Base-by-base conservation (phyloP, 2,797 vertebrate genomes). In the Micrastur ruficollis region DNA sequence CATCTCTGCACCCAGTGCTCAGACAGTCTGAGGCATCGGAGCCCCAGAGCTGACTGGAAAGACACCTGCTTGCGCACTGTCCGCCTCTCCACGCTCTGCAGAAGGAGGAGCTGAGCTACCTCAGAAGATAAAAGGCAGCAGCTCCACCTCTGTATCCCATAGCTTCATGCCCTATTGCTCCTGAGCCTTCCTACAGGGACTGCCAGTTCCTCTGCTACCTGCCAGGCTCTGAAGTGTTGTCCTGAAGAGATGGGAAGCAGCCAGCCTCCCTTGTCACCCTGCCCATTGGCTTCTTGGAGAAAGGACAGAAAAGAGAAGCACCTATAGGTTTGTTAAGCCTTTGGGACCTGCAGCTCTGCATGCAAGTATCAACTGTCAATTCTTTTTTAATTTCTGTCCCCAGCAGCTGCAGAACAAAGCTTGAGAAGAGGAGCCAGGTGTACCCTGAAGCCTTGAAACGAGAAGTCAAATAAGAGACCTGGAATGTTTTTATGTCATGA, bases 51-150 rank as follows among this genome's bases (percentile, higher is more conserved):
- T 67, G 81, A 67, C 67, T 38, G 75, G 72, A 63, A 72, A 56
- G 81, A 67, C 59, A 86, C 56, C 83, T 66, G 52, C 81, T 63
- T 25, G 13, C 49, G 75, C 72, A 91, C 74, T 46, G 34, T 8
- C 67, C 0, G 2, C 47, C 53, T 90, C 75, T 68, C 44, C 23
- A 20, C 42, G 4, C 14, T 66, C 62, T 36, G 70, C 42, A 79
- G 62, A 74, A 67, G 95, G 92, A 92, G 93, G 95, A 93, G 93
- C 82, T 90, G 80, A 93, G 93, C 82, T 91, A 73, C 65, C 65
- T 47, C 10, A 5, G 31, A 85, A 85, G 44, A 78, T 70, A 75
- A 89, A 91, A 90, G 74, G 82, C 47, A 66, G 53, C 47, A 44
- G 87, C 94, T 93, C 94, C 95, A 90, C 97, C 95, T 96, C 71